Base-by-base conservation (phyloP, 2,888 invertebrate genomes). In the Nemurella pictetii region DNA sequence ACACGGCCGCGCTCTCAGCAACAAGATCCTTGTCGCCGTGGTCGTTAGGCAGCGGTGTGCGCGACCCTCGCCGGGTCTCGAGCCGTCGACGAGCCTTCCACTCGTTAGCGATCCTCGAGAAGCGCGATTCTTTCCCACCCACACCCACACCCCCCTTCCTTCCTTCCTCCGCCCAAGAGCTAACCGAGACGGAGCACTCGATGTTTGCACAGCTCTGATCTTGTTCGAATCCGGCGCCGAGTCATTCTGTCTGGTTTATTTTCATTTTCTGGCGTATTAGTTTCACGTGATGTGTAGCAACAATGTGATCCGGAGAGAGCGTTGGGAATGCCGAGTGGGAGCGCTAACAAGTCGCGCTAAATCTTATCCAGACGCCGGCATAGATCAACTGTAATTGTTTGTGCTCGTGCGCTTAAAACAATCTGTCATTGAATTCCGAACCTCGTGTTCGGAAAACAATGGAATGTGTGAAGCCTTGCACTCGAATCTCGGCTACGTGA, bases 391-490 rank as follows among this genome's bases (percentile, higher is more conserved):
- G 29, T 29, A 75, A 26, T 26, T 75, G 75, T 26, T 28, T 75
- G 29, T 75, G 55, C 55, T 28, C 75, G 75, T n/a, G 73, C 73
- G 75, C 27, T 75, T 75, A 85, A 85, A 85, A 85, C 85, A 85
- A 85, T 85, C 85, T 81, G 72, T 74, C 80, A 85, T 85, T 85
- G 84, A 84, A 36, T 85, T 78, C 78, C 29, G n/a, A 15, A 78
- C 77, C 77, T 27, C 77, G 30, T 27, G 30, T 20, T 78, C 20
- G 4, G 15, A 28, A 4, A 78, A 78, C 78, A 78, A 78, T 20
- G 78, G 75, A 30, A n/a, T 78, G 78, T 30, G 29, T 78, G 55
- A 55, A 12, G 55, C 30, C 15, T 27, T 30, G 78, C 30, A 15
- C 30, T 29, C 78, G 29, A 78, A 29, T 30, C n/a, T n/a, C 29